These are phyloP conservation scores for Nymphalis urticae DNA, from an alignment of 2,888 invertebrate species.

Conservation along the genomic window DNA sequence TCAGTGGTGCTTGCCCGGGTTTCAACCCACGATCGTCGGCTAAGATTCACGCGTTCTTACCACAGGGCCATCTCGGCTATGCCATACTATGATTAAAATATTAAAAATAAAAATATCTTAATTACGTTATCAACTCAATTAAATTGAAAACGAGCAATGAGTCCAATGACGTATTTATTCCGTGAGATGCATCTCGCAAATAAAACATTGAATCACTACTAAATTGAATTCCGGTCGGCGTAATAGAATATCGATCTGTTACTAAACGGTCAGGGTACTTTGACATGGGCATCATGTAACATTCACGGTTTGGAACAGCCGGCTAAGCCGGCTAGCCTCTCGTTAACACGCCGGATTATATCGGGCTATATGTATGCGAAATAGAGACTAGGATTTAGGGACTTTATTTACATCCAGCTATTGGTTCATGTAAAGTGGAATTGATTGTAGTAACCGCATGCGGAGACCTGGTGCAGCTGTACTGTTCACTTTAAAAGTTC, in stretches of 20 bases:
- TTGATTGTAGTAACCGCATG: constrained; percentile 11
- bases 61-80: no score
- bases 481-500: neutral
- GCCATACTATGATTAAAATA: no score
- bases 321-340: constrained; percentile 24
- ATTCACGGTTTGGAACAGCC: constrained; percentile 28
- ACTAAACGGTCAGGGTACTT: constrained; percentile 24
- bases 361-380: constrained; percentile 22
- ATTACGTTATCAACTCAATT: neutral
- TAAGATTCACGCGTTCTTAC: no score
- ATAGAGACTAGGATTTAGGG: constrained; percentile 18
- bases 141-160: neutral
- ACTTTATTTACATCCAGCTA: constrained; percentile 26
- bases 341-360: constrained; percentile 35
- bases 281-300: constrained; percentile 30
- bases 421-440: constrained; percentile 20
- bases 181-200: constrained; percentile 21
- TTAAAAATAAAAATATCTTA: no score
- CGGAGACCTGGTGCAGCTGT: neutral
- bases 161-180: constrained; percentile 13
- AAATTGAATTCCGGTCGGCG: constrained; percentile 25
- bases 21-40: no score
- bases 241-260: constrained; percentile 34
- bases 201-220: constrained; percentile 22
- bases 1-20: no score